phyloP scores from a whole-genome alignment of 2,113 vertebrate genomes.

The Triplophysa tibetana region DNA sequence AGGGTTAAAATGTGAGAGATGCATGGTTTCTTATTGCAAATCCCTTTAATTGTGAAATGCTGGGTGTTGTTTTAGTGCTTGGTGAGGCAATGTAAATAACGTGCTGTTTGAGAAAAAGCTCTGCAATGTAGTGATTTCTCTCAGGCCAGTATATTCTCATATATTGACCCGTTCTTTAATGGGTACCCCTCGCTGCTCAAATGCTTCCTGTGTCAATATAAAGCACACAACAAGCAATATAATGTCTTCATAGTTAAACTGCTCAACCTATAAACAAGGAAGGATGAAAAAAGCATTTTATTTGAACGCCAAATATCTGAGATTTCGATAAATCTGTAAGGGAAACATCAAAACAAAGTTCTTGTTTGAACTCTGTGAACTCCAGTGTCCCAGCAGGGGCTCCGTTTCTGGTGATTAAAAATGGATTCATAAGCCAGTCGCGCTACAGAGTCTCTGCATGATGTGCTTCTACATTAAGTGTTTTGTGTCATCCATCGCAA shows the following conservation, averaged over 20 bases:
- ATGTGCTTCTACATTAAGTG: slow-evolving; percentile 46
- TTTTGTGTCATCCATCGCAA: slow-evolving; percentile 38
- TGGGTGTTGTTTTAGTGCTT: neutral
- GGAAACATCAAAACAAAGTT: slow-evolving; percentile 40
- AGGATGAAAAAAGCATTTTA: neutral
- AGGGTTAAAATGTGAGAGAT: slow-evolving; percentile 22
- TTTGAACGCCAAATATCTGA: slow-evolving; percentile 34
- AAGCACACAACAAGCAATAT: too few relatives aligned
- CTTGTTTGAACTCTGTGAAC: slow-evolving; percentile 46
- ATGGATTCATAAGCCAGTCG: slow-evolving; percentile 46
- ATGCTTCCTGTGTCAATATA: too few relatives aligned
- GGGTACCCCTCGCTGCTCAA: too few relatives aligned
- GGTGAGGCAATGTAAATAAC: neutral
- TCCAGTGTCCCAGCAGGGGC: slow-evolving; percentile 37
- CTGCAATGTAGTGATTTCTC: neutral
- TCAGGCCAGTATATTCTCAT: neutral
- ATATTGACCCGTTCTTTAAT: neutral
- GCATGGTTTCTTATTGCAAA: slow-evolving; percentile 27
- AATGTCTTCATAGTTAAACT: neutral
- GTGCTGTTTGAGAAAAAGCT: neutral
- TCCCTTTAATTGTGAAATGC: neutral
- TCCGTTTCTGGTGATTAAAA: slow-evolving; percentile 58
- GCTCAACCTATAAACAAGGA: neutral
- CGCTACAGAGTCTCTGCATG: slow-evolving; percentile 37
- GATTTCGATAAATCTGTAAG: slow-evolving; percentile 20